Evolutionary conservation across 2,888 invertebrate species (phyloP).

Genomic region (Heliconius ethilla): DNA sequence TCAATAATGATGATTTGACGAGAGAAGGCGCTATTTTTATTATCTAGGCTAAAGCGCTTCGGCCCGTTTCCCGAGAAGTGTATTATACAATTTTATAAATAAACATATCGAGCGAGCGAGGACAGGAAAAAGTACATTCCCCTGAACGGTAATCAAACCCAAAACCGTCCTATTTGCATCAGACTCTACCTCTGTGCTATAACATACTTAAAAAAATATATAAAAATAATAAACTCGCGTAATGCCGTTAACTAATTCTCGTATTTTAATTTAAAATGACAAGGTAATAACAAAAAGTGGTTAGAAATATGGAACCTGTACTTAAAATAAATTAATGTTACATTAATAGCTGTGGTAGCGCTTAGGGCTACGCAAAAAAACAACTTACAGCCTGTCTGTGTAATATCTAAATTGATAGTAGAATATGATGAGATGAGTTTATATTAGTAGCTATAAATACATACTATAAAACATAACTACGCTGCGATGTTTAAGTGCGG

Average conservation of each 20-base stretch:
- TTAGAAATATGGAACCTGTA: conserved; percentile 19
- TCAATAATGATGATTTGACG: neutral
- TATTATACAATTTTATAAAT: neutral
- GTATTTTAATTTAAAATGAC: conserved; percentile 33
- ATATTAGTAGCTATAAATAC: too few species aligned
- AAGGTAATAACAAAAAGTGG: conserved; percentile 28
- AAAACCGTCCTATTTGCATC: neutral
- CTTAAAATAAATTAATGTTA: conserved; percentile 24
- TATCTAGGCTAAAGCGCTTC: neutral
- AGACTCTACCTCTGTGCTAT: neutral
- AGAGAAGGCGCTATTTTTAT: neutral
- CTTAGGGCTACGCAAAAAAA: conserved; percentile 17
- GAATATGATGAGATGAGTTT: neutral
- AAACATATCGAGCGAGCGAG: neutral
- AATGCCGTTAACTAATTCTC: neutral
- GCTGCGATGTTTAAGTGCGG: neutral
- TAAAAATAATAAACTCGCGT: neutral
- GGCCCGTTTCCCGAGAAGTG: neutral
- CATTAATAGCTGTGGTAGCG: conserved; percentile 11
- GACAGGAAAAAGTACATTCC: too few species aligned
- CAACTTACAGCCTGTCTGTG: neutral
- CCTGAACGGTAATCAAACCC: neutral
- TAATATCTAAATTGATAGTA: conserved; percentile 14
- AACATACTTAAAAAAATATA: neutral
- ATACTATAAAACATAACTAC: neutral